phyloP scores from a whole-genome alignment of 2,888 invertebrate genomes.

The Creontiades dilutus region DNA sequence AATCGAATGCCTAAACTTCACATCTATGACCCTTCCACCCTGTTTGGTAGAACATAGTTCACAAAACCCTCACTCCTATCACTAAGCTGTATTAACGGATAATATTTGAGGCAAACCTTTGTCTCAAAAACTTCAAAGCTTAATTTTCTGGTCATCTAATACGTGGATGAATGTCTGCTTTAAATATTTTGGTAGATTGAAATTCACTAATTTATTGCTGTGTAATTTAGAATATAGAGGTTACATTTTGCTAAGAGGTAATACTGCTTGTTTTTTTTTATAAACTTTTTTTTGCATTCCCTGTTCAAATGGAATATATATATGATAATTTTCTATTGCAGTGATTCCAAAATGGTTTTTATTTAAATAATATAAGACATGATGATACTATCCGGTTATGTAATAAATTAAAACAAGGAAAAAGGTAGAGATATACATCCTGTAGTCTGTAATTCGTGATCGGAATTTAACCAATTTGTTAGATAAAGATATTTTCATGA shows the following conservation, averaged over 20 bases:
- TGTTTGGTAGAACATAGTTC: constrained; percentile 22
- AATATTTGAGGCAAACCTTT: constrained; percentile 3
- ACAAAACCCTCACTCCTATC: neutral
- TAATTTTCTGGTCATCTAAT: neutral
- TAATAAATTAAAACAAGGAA: too few relatives aligned
- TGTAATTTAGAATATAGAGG: neutral
- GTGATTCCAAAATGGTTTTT: neutral
- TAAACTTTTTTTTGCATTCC: neutral
- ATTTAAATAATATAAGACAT: too few relatives aligned
- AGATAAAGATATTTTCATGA: too few relatives aligned
- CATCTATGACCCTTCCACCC: neutral
- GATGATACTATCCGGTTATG: too few relatives aligned
- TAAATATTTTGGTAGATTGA: constrained; percentile 27
- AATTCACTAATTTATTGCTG: constrained; percentile 13
- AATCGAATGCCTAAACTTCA: neutral
- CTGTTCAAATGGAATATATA: neutral
- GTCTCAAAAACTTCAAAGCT: constrained; percentile 15
- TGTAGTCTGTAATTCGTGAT: too few relatives aligned
- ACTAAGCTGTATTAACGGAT: constrained; percentile 16
- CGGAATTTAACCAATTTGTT: too few relatives aligned
- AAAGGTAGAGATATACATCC: too few relatives aligned
- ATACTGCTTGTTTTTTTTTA: neutral
- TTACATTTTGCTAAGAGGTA: neutral
- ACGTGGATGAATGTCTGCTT: constrained; percentile 18
- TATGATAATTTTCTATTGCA: neutral